Base-by-base conservation (phyloP, 2,888 invertebrate species). In the Heliconius erato region DNA sequence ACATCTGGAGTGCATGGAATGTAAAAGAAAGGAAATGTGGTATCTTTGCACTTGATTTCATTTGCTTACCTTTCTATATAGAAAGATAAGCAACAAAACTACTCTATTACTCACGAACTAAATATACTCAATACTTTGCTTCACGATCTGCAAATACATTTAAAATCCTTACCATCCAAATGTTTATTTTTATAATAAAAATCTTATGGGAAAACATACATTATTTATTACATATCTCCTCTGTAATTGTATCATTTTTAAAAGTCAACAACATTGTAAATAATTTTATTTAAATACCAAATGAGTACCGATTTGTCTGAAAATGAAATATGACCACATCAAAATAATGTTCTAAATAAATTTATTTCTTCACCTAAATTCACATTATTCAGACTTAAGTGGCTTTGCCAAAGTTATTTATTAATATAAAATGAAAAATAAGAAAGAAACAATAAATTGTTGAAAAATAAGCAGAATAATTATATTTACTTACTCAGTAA, bases 241-340 rank as follows among this genome's bases (percentile, higher is more conserved):
- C 12, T 0, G 26, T 72, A 44, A 72, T 44, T 72, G 44, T 49
- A 72, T 49, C 44, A 72, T 44, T 19, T 26, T 72, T n/a, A 72
- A 72, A 72, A 44, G 26, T 72, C 72, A 49, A 19, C 44, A 72
- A 72, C 44, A 44, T 44, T 72, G 16, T 76, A 23, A 63, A 40
- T 63, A 76, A 63, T 63, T 63, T 35, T 40, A 35, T 16, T 63
- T 63, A 12, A 26, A 14, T 49, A 68, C 23, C 68, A 78, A 78
- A 49, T 78, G 78, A 78, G 23, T 49, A 78, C 49, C 78, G 26
- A 78, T 78, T 78, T 78, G 78, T 78, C 78, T 68, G 49, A 78
- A 67, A 26, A 49, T 78, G 67, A 78, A 40, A 67, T 78, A 68
- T 67, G 32, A 7, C 19, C 67, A 49, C 65, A 78, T 68, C 35